A percentile compares a stretch with the other conserved stretches of the same genome.
Evolutionary conservation across 2,888 invertebrate genomes (phyloP).

Genomic region (Octodonta nipae): DNA sequence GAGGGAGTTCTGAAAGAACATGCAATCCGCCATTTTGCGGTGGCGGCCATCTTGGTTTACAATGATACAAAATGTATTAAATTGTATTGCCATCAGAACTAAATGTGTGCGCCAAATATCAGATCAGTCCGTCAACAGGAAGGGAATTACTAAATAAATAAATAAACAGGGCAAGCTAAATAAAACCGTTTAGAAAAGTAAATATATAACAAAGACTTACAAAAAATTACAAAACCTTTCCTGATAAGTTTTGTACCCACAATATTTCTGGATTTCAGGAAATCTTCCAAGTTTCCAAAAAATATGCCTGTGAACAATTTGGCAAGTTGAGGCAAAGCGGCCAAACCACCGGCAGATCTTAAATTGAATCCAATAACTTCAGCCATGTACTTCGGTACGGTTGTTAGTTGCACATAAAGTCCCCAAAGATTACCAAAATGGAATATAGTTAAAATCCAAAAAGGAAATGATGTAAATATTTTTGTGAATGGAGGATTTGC

Average conservation of each 20-base stretch:
- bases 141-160: no score
- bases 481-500: conserved; percentile 18
- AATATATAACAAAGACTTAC: no score
- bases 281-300: conserved; percentile 21
- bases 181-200: no score
- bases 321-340: conserved; percentile 22
- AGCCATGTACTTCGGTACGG: conserved; percentile 19
- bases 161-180: no score
- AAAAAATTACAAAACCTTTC: conserved; percentile 21
- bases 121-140: no score
- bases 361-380: conserved; percentile 20
- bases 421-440: conserved; percentile 23
- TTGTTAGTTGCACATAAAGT: conserved; percentile 16
- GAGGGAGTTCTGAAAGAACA: no score
- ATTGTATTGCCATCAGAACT: no score
- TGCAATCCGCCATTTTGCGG: no score
- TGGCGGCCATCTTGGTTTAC: no score
- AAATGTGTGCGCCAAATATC: no score
- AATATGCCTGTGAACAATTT: conserved; percentile 19
- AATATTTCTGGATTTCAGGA: conserved; percentile 14
- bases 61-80: no score
- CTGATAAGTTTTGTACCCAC: conserved; percentile 16
- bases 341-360: conserved; percentile 20
- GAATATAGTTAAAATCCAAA: conserved; percentile 17
- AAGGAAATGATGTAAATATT: conserved; percentile 16